Evolutionary conservation across 2,797 vertebrate species (phyloP).

Genomic region (Pempheris klunzingeri): DNA sequence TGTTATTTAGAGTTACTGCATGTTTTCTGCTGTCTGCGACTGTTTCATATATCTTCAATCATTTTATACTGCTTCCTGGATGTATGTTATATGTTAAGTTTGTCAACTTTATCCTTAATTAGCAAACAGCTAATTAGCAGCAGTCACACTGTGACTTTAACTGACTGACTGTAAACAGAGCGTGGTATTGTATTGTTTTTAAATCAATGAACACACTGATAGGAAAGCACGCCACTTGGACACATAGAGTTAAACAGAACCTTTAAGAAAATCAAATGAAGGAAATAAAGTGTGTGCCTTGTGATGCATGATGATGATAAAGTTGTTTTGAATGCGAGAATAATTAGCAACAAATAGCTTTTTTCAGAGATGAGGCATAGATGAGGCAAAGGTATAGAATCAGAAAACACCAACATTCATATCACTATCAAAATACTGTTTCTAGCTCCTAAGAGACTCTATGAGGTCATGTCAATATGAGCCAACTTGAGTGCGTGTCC

Average conservation of each 20-base stretch:
- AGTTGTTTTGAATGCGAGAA: neutral
- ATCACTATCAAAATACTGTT: neutral
- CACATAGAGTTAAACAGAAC: neutral
- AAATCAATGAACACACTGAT: neutral
- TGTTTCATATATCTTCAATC: constrained; percentile 8
- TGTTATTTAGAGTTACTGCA: neutral
- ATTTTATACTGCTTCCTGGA: neutral
- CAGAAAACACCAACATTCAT: neutral
- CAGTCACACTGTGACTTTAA: neutral
- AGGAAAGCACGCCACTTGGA: neutral
- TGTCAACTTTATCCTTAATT: constrained; percentile 1
- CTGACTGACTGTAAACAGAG: neutral
- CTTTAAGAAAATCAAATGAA: neutral
- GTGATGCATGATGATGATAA: neutral
- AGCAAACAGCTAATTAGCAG: neutral
- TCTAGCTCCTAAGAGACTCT: constrained; percentile 6
- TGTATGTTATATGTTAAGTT: neutral
- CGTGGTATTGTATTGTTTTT: neutral
- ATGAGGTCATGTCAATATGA: constrained; percentile 15
- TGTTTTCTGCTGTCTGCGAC: constrained; percentile 11
- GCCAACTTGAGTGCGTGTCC: constrained; percentile 30
- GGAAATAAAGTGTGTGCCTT: neutral
- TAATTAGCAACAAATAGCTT: neutral
- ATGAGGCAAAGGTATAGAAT: too few relatives aligned
- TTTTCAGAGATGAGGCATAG: neutral